Base-by-base conservation (phyloP, 2,797 vertebrate genomes). In the Sciaenops ocellatus region DNA sequence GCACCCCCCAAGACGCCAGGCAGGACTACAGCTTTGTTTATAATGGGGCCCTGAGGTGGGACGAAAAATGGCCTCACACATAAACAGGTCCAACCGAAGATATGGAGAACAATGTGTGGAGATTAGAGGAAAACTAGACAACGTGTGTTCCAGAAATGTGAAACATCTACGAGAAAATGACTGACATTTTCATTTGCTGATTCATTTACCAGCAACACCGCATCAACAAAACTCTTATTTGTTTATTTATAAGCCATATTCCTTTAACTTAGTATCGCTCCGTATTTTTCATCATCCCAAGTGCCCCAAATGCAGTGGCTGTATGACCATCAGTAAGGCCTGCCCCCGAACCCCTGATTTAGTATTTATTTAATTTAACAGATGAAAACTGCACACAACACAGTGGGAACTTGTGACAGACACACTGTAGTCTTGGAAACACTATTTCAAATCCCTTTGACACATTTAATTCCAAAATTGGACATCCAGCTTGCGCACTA, bases 41-140 rank as follows among this genome's bases (percentile, higher is more conserved):
- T 30, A 38, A 74, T 1, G 62, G 46, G 64, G 64, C 61, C 42
- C 73, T 9, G 41, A 73, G 56, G 46, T 56, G 61, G 30, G n/a
- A 20, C 34, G 30, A 62, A 42, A 52, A 73, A 74, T 24, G 42
- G 50, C 66, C 63, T 77, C 73, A 77, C 77, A 60, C 76, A 63
- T 79, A 73, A 85, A 87, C 71, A 86, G 34, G 52, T 73, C 57
- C 55, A 24, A 57, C 28, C 26, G 38, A 52, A 24, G 62, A 72
- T 30, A 1, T 7, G 9, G 46, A 50, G 65, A 66, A 68, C 26
- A 65, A 67, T 15, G 38, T 30, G 26, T 22, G 76, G 44, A 30
- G 22, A 62, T 44, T 13, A 48, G 2, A 17, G 28, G 8, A 22
- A 72, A 51, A 57, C 41, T 30, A 48, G 11, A 61, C 22, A 22